Evolutionary conservation across 1,140 invertebrate species (phyloP).

Genomic region (Lordiphosa collinella): DNA sequence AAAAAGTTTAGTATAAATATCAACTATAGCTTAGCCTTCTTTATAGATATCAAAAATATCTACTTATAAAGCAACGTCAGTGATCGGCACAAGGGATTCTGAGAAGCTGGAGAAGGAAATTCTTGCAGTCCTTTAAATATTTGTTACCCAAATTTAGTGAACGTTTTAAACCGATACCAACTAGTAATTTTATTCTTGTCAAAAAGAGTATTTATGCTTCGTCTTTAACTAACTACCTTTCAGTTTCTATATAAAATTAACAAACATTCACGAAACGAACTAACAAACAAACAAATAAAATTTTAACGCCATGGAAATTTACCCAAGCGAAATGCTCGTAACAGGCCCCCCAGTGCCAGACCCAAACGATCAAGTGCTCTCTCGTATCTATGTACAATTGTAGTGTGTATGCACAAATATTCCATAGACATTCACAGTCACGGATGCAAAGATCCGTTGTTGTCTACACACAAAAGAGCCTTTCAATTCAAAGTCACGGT

Average conservation of each 20-base stretch:
- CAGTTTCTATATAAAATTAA: constrained; percentile 33
- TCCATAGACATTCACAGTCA: constrained; percentile 19
- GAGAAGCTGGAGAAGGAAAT: too few relatives aligned
- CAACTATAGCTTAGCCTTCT: too few relatives aligned
- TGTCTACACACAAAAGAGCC: background rate
- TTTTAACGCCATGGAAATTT: constrained; percentile 71
- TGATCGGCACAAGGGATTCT: too few relatives aligned
- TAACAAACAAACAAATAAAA: constrained; percentile 73
- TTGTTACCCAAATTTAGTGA: too few relatives aligned
- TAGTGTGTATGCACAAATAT: constrained; percentile 19
- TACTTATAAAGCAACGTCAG: too few relatives aligned
- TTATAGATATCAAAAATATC: too few relatives aligned
- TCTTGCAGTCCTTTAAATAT: too few relatives aligned
- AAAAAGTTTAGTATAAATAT: too few relatives aligned
- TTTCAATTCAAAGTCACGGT: constrained; percentile 48
- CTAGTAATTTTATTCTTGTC: background rate
- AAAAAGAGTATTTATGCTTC: constrained; percentile 32
- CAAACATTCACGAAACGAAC: constrained; percentile 32
- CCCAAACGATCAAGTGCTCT: background rate
- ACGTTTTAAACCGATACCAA: too few relatives aligned
- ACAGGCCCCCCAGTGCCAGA: background rate
- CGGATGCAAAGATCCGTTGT: constrained; percentile 8
- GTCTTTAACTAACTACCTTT: constrained; percentile 21
- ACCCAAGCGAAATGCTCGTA: constrained; percentile 35
- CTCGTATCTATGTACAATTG: background rate